Evolutionary conservation across 2,797 vertebrate species (phyloP).

Genomic region (Danionella dracula): DNA sequence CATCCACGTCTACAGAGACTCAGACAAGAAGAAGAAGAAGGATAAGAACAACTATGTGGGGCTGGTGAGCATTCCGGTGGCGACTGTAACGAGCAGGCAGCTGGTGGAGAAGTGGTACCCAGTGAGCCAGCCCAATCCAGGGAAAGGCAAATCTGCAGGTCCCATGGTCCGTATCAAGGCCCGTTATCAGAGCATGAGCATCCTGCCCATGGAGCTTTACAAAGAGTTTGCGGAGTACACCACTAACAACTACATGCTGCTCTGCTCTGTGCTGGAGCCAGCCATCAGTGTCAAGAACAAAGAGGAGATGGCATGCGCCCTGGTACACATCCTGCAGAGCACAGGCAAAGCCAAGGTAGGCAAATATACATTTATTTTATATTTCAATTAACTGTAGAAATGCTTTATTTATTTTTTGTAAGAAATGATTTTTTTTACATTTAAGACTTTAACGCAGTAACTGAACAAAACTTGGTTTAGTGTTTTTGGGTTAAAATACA

Average conservation of each 20-base stretch:
- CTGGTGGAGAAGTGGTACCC: constrained; percentile 97
- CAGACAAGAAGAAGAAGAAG: constrained; percentile 99
- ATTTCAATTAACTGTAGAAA: too few species aligned
- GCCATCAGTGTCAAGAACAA: constrained; percentile 96
- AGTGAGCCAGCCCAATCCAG: constrained; percentile 82
- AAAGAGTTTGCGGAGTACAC: constrained; percentile 98
- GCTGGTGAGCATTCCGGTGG: constrained; percentile 83
- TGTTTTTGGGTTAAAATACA: too few species aligned
- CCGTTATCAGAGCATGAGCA: constrained; percentile 94
- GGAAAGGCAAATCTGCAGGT: constrained; percentile 85
- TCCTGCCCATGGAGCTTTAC: constrained; percentile 98
- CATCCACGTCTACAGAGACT: constrained; percentile 94
- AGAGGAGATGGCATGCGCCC: constrained; percentile 94
- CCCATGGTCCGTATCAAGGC: constrained; percentile 96
- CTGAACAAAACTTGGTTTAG: too few species aligned
- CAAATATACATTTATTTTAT: too few species aligned
- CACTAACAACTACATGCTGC: constrained; percentile 96
- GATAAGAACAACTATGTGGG: constrained; percentile 97
- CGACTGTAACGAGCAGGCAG: constrained; percentile 84
- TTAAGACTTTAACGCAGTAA: too few species aligned
- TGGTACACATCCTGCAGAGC: constrained; percentile 97
- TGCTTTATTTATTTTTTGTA: too few species aligned
- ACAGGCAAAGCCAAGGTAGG: constrained; percentile 97
- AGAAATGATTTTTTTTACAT: too few species aligned
- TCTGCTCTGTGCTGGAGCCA: constrained; percentile 91